phyloP scores from a whole-genome alignment of 2,888 invertebrate species.

The Copidosoma aretas region DNA sequence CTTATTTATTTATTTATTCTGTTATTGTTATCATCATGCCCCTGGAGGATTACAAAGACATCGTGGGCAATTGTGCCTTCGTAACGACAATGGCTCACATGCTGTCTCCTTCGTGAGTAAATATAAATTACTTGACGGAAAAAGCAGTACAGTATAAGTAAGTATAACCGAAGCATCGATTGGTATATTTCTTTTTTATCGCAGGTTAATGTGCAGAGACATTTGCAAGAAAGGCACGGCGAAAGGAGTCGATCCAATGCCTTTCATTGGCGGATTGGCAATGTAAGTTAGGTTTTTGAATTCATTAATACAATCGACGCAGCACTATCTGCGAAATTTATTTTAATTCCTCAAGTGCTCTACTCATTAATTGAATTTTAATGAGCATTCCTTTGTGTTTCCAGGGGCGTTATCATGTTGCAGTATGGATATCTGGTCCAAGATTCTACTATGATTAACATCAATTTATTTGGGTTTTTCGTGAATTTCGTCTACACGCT shows the following conservation, averaged over 20 bases:
- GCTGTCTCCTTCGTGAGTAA: constrained; percentile 74
- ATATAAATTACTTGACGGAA: neutral
- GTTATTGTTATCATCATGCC: constrained; percentile 51
- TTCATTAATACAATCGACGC: neutral
- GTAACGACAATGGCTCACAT: constrained; percentile 82
- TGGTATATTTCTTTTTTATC: neutral
- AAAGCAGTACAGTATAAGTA: neutral
- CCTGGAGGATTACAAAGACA: constrained; percentile 72
- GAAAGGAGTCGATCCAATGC: constrained; percentile 71
- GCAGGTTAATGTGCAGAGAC: constrained; percentile 73
- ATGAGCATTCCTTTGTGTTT: neutral
- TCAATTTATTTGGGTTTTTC: constrained; percentile 77
- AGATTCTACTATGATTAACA: constrained; percentile 78
- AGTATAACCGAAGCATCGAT: neutral
- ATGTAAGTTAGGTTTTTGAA: constrained; percentile 69
- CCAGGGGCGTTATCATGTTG: constrained; percentile 77
- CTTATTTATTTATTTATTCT: constrained; percentile 1
- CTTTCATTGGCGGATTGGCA: constrained; percentile 78
- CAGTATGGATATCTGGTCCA: constrained; percentile 77
- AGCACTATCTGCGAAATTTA: neutral
- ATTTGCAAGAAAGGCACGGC: constrained; percentile 75
- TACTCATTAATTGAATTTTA: constrained; percentile 4
- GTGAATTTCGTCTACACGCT: constrained; percentile 73
- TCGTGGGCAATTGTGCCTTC: constrained; percentile 74
- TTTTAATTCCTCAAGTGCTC: neutral